These are phyloP conservation scores for Oryzias woworae DNA, from an alignment of 2,113 vertebrate genomes.

Conservation along the genomic window DNA sequence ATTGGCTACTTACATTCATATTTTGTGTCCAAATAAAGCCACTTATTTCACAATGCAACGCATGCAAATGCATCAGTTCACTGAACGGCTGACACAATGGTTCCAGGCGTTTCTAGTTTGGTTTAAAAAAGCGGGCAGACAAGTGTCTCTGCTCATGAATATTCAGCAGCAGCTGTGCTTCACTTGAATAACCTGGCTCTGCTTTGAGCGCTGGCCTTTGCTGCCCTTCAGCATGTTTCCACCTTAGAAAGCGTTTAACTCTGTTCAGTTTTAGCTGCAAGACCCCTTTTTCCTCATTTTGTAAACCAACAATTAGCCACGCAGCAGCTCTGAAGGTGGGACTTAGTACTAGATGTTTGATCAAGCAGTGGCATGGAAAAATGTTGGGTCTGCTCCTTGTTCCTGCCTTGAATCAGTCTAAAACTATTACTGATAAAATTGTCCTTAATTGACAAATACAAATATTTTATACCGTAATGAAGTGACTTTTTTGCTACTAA, in stretches of 20 bases:
- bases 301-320: neutral
- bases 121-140: conserved; percentile 64
- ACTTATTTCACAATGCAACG: conserved; percentile 2
- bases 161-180: conserved; percentile 72
- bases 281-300: neutral
- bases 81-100: conserved; percentile 46
- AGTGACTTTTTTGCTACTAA: no score
- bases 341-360: neutral
- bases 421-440: no score
- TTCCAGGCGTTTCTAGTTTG: conserved; percentile 55
- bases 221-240: conserved; percentile 11
- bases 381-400: no score
- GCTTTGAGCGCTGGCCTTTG: conserved; percentile 11
- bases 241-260: conserved; percentile 10
- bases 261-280: conserved; percentile 12
- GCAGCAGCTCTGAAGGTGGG: neutral
- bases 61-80: neutral
- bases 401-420: no score
- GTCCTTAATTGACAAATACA: no score
- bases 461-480: no score
- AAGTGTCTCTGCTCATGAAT: conserved; percentile 71
- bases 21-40: neutral
- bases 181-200: conserved; percentile 23
- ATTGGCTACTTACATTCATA: neutral
- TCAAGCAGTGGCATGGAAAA: no score